phyloP scores from a whole-genome alignment of 2,797 vertebrate species.

The Mastacembelus armatus region DNA sequence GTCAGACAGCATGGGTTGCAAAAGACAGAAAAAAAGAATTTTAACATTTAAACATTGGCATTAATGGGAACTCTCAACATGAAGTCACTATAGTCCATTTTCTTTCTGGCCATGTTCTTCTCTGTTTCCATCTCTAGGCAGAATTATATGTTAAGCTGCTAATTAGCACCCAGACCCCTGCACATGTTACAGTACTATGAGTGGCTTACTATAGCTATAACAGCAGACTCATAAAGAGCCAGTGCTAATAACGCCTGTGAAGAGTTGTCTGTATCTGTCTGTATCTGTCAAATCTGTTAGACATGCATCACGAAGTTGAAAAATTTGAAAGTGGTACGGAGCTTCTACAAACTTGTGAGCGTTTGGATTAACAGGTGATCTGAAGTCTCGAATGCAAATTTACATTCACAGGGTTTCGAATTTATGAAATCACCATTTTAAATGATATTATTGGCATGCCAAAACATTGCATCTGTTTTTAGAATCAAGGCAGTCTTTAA shows the following conservation, averaged over 20 bases:
- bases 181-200: conserved; percentile 45
- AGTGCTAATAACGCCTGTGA: background rate
- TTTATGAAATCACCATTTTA: background rate
- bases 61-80: conserved; percentile 12
- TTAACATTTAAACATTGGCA: conserved; percentile 1
- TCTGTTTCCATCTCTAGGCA: conserved; percentile 49
- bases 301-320: background rate
- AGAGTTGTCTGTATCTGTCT: background rate
- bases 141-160: conserved; percentile 70
- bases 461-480: background rate
- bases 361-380: background rate
- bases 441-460: conserved; percentile 1
- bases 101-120: conserved; percentile 3
- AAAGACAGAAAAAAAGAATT: conserved; percentile 28
- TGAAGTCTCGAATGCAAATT: background rate
- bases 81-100: background rate
- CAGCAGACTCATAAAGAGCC: background rate
- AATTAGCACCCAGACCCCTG: conserved; percentile 69
- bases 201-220: conserved; percentile 29
- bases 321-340: background rate
- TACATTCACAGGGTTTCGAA: background rate
- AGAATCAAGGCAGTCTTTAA: background rate
- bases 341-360: background rate
- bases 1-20: background rate
- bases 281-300: background rate